These are phyloP conservation scores for Cyclophora punctaria DNA, from an alignment of 2,888 invertebrate genomes.

Conservation along the genomic window DNA sequence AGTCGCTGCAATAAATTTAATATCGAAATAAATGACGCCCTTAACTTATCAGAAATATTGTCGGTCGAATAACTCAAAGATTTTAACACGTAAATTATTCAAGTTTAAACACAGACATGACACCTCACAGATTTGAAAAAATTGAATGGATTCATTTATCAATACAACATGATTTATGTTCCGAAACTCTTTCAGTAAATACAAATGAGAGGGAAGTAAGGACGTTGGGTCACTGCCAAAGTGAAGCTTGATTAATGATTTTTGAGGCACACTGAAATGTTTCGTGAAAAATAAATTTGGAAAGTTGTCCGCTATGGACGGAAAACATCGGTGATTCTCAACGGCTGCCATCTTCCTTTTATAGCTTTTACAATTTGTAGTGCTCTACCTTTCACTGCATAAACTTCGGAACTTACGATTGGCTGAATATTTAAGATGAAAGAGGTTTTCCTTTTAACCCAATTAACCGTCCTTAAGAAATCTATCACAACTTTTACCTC, in stretches of 20 bases:
- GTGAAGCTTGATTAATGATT: constrained; percentile 70
- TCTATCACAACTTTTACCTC: no score
- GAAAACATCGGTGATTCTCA: constrained; percentile 15
- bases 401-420: not conserved
- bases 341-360: constrained; percentile 9
- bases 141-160: constrained; percentile 63
- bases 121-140: constrained; percentile 51
- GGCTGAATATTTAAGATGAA: no score
- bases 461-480: no score
- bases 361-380: constrained; percentile 13
- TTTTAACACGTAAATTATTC: constrained; percentile 24
- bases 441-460: no score
- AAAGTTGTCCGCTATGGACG: constrained; percentile 33
- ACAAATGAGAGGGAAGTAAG: constrained; percentile 67
- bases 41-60: constrained; percentile 43
- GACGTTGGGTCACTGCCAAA: constrained; percentile 71
- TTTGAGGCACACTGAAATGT: constrained; percentile 55
- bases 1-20: constrained; percentile 37
- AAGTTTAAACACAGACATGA: constrained; percentile 33
- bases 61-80: constrained; percentile 35
- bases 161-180: constrained; percentile 66
- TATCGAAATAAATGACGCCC: constrained; percentile 40
- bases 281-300: constrained; percentile 52
- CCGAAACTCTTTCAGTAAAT: constrained; percentile 68
- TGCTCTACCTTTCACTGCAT: constrained; percentile 8